Percentiles rank a stretch among this genome's conserved stretches.
Evolutionary conservation across 2,888 invertebrate species (phyloP).

Genomic region (Idaea dimidiata): DNA sequence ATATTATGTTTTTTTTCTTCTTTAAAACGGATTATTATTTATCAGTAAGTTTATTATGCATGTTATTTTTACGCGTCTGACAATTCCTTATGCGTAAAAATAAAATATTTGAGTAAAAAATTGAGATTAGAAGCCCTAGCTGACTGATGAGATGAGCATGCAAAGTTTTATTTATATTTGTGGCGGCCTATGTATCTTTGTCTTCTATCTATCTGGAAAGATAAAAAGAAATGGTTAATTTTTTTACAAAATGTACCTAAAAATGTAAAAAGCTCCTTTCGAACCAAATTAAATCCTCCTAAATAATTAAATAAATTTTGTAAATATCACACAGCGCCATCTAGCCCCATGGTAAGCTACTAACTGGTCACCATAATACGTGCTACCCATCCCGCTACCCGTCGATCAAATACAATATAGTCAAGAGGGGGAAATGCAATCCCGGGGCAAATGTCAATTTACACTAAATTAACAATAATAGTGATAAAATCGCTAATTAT

Average conservation of each 20-base stretch:
- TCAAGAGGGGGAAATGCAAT: too few relatives aligned
- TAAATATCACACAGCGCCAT: too few relatives aligned
- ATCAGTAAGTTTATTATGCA: slow-evolving; percentile 2
- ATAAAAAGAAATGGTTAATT: slow-evolving; percentile 20
- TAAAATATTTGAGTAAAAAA: slow-evolving; percentile 9
- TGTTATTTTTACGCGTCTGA: background rate
- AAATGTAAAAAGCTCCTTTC: too few relatives aligned
- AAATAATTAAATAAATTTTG: too few relatives aligned
- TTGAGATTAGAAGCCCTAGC: slow-evolving; percentile 40
- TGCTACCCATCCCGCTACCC: too few relatives aligned
- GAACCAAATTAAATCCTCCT: too few relatives aligned
- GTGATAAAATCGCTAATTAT: too few relatives aligned
- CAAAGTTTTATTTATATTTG: slow-evolving; percentile 27
- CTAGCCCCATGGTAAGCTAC: too few relatives aligned
- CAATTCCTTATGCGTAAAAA: background rate
- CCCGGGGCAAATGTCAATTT: too few relatives aligned
- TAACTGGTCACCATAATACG: too few relatives aligned
- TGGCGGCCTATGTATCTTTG: slow-evolving; percentile 30
- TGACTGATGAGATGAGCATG: slow-evolving; percentile 19
- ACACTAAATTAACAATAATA: too few relatives aligned
- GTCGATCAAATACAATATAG: too few relatives aligned
- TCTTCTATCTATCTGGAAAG: slow-evolving; percentile 59
- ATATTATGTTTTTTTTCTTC: background rate
- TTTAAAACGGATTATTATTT: slow-evolving; percentile 1
- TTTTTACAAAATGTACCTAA: background rate